Base-by-base conservation (phyloP, 2,797 vertebrate genomes). In the Rhincodon typus region DNA sequence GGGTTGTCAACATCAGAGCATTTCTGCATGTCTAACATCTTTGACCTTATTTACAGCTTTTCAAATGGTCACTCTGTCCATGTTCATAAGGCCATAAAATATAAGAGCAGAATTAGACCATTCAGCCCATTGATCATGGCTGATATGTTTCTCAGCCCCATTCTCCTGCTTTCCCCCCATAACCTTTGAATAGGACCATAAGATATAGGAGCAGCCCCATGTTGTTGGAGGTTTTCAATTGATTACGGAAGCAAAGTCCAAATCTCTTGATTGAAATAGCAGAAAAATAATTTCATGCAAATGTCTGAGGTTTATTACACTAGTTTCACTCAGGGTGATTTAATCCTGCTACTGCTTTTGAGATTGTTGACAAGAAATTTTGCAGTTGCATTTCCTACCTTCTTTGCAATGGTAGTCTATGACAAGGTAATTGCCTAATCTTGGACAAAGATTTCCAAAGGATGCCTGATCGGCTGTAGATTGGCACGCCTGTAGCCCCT, bases 401-500 rank as follows among this genome's bases (percentile, higher is more conserved):
- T 99, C 97, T 97, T 96, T 98, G 97, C 99, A 99, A 97, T 97
- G 97, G 96, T 99, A 99, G 5, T 98, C 98, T 96, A 99, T 96
- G 96, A 98, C 98, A 94, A 99, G 97, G 97, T 99, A 99, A 96
- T 98, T 99, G 96, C 98, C 98, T n/a, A 96, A 96, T 10, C 95
- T 90, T 30, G 98, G 98, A 96, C 99, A 99, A 0, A 98, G 98
- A 77, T 99, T 98, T 96, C 98, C 98, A 96, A 98, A 98, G 95
- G 98, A 97, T 95, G 97, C 96, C 57, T 96, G 95, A 74, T 99
- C 98, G 2, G 98, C 97, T 50, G 97, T 96, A 96, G 98, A 98
- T 97, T 99, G 99, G 96, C 99, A 99, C 1, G 97, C 98, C 96
- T 99, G 98, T 87, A 98, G 98, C 95, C 99, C 98, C 0, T 98